Percentiles rank a stretch among this genome's conserved stretches.
phyloP scores from a whole-genome alignment of 2,888 invertebrate species.

The Amitus sp. region DNA sequence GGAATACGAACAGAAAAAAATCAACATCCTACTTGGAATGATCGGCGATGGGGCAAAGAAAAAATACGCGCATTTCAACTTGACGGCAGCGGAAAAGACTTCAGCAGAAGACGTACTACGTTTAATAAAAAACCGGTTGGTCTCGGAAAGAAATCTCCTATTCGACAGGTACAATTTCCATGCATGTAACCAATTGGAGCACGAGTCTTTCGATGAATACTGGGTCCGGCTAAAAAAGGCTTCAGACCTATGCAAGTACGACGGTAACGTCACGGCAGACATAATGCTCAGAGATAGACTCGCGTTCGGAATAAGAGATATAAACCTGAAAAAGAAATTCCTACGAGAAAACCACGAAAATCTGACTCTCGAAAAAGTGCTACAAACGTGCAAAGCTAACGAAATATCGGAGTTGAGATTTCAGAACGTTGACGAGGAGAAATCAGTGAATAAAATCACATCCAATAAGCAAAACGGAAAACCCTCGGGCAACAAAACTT shows the following conservation, averaged over 20 bases:
- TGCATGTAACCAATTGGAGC: constrained; percentile 3
- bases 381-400: constrained; percentile 6
- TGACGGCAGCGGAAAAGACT: background rate
- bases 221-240: too few relatives aligned
- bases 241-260: constrained; percentile 5
- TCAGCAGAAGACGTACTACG: constrained; percentile 3
- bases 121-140: background rate
- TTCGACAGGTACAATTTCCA: constrained; percentile 11
- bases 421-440: background rate
- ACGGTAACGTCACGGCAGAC: constrained; percentile 7
- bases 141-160: constrained; percentile 10
- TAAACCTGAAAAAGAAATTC: constrained; percentile 11
- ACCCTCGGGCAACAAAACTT: background rate
- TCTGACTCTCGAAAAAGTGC: constrained; percentile 3
- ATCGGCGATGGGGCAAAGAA: constrained; percentile 13
- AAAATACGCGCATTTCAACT: too few relatives aligned
- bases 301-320: constrained; percentile 10
- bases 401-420: constrained; percentile 9
- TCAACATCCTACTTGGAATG: constrained; percentile 6
- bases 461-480: background rate
- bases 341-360: background rate
- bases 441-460: constrained; percentile 5
- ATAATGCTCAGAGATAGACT: constrained; percentile 9
- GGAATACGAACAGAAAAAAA: constrained; percentile 3
- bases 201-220: constrained; percentile 11